Conservation (phyloP, 2,113 vertebrate species). For the Protobothrops flavoviridis region DNA sequence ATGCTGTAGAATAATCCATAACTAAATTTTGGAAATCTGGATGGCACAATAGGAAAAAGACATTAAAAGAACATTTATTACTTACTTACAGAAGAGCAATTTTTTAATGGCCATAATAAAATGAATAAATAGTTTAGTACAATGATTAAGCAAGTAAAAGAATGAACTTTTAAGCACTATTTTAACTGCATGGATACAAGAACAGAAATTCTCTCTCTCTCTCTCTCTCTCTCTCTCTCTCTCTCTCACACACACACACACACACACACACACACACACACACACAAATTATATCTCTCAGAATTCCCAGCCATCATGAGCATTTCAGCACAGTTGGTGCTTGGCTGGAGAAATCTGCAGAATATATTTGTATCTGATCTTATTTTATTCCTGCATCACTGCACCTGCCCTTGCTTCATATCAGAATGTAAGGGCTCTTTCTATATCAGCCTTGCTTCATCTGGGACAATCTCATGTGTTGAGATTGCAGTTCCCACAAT, state of each 20-base stretch:
- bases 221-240: background rate
- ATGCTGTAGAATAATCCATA: background rate
- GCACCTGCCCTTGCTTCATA: background rate
- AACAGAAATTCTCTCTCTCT: background rate
- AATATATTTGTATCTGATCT: background rate
- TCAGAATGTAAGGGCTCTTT: background rate
- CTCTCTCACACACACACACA: no score
- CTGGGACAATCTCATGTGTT: background rate
- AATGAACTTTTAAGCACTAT: background rate
- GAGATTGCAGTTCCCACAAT: background rate
- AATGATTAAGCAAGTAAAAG: background rate
- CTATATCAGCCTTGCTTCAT: background rate
- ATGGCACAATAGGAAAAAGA: background rate
- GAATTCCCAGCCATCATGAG: background rate
- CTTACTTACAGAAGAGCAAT: background rate
- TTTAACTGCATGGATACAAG: background rate
- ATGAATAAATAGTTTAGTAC: background rate
- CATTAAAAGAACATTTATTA: background rate
- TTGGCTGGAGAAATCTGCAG: background rate
- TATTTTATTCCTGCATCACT: background rate
- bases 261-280: background rate
- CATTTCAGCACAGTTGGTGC: background rate
- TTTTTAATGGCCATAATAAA: background rate
- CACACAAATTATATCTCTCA: background rate
- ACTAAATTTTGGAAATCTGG: background rate